Conservation (phyloP, 30 jellyfish, hydroid and myxozoan species). For the Catostylus mosaicus region DNA sequence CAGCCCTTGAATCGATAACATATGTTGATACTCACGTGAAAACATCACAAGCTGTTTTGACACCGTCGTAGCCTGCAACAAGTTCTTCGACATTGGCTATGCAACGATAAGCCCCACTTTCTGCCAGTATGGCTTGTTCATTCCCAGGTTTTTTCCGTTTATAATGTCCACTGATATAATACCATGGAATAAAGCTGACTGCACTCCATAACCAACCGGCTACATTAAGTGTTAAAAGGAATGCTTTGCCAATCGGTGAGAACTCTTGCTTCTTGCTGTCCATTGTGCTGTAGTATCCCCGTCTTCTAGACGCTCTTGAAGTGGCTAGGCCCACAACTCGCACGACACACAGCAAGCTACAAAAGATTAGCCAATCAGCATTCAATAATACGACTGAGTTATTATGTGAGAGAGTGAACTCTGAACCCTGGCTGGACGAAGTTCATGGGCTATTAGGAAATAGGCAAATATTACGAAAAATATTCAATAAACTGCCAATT, state of each 20-base stretch:
- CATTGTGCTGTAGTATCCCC: no score
- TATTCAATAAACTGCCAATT: no score
- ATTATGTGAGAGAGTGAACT: slow-evolving; percentile 6
- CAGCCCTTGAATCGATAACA: neutral
- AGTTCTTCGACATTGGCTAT: slow-evolving; percentile 36
- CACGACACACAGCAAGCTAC: slow-evolving; percentile 1
- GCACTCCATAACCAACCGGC: slow-evolving; percentile 98
- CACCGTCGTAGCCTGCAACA: slow-evolving; percentile 67
- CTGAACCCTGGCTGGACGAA: slow-evolving; percentile 30
- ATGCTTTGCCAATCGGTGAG: slow-evolving; percentile 59
- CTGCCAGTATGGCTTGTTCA: slow-evolving; percentile 68
- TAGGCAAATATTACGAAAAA: no score
- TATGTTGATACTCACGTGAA: slow-evolving; percentile 65
- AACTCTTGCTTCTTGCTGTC: slow-evolving; percentile 55
- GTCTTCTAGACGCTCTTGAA: no score
- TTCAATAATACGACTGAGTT: neutral
- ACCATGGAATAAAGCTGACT: slow-evolving; percentile 92
- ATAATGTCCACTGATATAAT: slow-evolving; percentile 78
- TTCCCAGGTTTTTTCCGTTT: slow-evolving; percentile 65
- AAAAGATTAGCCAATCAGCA: slow-evolving; percentile 37
- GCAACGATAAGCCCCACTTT: slow-evolving; percentile 78
- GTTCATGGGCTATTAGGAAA: slow-evolving; percentile 9
- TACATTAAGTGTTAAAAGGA: slow-evolving; percentile 71
- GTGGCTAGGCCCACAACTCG: slow-evolving; percentile 22
- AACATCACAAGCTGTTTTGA: slow-evolving; percentile 58